Percentiles rank a stretch among this genome's conserved stretches.
These are phyloP conservation scores for Isichthys henryi DNA, from an alignment of 2,113 vertebrate species.

Conservation along the genomic window DNA sequence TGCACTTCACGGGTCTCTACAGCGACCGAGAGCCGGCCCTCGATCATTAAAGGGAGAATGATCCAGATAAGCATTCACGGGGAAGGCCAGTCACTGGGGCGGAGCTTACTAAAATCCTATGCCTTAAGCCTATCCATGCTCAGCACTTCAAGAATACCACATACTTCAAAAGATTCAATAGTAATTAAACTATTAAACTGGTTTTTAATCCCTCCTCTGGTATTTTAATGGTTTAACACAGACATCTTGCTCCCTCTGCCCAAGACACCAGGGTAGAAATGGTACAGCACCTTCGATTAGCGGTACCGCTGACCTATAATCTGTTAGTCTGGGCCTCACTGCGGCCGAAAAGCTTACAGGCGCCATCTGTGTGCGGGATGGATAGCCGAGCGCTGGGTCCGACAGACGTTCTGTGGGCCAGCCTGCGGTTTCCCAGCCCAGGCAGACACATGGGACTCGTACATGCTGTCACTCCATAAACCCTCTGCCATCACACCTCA, in stretches of 20 bases:
- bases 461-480: background rate
- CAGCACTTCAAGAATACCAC: background rate
- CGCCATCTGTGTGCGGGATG: background rate
- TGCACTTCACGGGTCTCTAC: background rate
- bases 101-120: background rate
- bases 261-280: background rate
- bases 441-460: background rate
- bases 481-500: background rate
- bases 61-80: background rate
- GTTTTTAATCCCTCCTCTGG: background rate
- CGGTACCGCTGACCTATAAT: background rate
- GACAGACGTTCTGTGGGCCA: background rate
- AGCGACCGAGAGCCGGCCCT: background rate
- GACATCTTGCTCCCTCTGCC: background rate
- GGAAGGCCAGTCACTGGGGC: background rate
- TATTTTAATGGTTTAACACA: background rate
- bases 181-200: background rate
- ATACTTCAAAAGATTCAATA: background rate
- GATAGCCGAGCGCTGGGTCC: background rate
- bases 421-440: background rate
- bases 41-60: background rate
- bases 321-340: background rate
- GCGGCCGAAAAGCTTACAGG: background rate
- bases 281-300: background rate
- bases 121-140: background rate